These are phyloP conservation scores for Amazona vittata DNA, from an alignment of 2,113 vertebrate genomes.

Conservation along the genomic window DNA sequence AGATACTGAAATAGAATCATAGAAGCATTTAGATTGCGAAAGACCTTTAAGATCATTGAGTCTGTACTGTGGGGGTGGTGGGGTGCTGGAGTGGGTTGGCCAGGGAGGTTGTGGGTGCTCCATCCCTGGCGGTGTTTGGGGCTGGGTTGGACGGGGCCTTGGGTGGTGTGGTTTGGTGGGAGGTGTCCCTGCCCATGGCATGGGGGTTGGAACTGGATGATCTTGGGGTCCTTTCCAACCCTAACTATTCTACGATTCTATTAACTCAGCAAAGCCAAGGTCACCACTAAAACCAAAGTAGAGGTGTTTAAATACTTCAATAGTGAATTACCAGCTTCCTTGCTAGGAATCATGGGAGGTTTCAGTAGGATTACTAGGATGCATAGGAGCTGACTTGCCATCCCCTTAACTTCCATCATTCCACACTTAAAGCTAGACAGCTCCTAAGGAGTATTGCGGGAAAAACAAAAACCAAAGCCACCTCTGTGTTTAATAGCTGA, in stretches of 20 bases:
- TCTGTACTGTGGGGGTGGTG: neutral
- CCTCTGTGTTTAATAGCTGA: neutral
- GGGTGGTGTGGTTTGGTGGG: no score
- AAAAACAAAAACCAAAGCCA: neutral
- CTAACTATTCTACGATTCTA: no score
- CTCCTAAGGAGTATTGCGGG: neutral
- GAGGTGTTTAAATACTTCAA: neutral
- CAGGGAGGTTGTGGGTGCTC: no score
- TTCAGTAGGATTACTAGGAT: neutral
- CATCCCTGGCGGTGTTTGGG: no score
- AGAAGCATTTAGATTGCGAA: neutral
- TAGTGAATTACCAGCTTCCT: neutral
- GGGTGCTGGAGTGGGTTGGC: no score
- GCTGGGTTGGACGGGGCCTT: no score
- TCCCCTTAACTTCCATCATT: neutral
- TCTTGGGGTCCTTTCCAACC: no score
- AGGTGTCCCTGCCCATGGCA: no score
- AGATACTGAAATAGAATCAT: neutral
- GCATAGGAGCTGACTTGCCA: neutral
- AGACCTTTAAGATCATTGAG: neutral
- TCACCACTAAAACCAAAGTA: neutral
- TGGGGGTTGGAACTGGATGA: no score
- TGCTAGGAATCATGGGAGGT: neutral
- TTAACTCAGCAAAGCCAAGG: neutral
- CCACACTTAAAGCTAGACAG: neutral